Conservation (phyloP, 2,797 vertebrate species). For the Cygnus olor region DNA sequence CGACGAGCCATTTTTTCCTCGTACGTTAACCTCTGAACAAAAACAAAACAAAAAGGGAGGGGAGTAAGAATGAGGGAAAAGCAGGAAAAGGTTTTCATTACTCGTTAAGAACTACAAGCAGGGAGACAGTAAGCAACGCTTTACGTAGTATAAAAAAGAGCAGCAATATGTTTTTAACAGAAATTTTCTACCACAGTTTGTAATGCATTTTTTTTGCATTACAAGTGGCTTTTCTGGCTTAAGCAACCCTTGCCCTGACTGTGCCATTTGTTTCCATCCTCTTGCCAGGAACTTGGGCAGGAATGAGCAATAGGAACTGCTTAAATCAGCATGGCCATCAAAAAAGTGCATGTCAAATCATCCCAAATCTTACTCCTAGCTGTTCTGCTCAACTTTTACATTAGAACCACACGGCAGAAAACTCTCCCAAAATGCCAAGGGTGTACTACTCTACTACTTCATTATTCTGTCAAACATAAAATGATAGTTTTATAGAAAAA, state of each 20-base stretch:
- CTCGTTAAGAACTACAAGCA: background rate
- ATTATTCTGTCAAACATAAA: background rate
- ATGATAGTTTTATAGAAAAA: background rate
- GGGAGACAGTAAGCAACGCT: background rate
- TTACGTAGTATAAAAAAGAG: background rate
- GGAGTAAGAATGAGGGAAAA: background rate
- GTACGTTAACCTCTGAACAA: constrained; percentile 93
- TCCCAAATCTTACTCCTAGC: background rate
- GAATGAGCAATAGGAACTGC: constrained; percentile 50
- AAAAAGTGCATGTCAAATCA: constrained; percentile 38
- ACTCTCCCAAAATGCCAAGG: background rate
- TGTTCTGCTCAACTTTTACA: background rate
- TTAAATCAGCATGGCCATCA: constrained; percentile 52
- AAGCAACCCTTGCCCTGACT: background rate
- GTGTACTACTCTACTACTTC: background rate
- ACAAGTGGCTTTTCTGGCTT: constrained; percentile 32
- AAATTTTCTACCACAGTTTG: constrained; percentile 2
- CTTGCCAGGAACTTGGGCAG: constrained; percentile 20
- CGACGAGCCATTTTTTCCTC: constrained; percentile 99
- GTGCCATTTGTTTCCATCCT: constrained; percentile 49
- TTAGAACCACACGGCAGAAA: background rate
- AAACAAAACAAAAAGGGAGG: background rate
- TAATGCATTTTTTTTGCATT: constrained; percentile 57
- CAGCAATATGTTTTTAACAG: background rate
- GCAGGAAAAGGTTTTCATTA: background rate